Evolutionary conservation across 2,113 vertebrate genomes (phyloP), one percentile per base, ranked within the genome.

Genomic region (Spilogale gracilis): DNA sequence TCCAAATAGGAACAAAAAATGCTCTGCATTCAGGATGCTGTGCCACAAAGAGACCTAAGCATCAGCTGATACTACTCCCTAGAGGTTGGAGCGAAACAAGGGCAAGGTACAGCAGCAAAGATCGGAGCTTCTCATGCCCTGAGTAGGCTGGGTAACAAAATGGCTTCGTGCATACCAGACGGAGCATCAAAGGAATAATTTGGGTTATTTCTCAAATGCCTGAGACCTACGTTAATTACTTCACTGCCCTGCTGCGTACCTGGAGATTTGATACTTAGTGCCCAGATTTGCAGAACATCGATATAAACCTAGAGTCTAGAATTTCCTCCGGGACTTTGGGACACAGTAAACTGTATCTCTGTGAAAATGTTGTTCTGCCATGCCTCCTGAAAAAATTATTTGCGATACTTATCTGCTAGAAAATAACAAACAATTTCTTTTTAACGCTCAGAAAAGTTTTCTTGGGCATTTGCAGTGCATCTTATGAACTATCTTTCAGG

Each of bases 361-460:
- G 78, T 56, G 30, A 91, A 67, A 85, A 71, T 9, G 12, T n/a
- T 30, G 63, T 30, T 73, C 74, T 78, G 83, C 52, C 48, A 43
- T 4, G 50, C 73, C n/a, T 80, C 83, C 45, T 69, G 61, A 63
- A 71, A 84, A 61, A 87, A 94, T 58, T 43, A 61, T 52, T 93
- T 94, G 73, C 23, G 54, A 87, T 74, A 71, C 8, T 11, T 21
- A 63, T 6, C 60, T 45, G 16, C 88, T 45, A 43, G 4, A 63
- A 89, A 91, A 95, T 48, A 97, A 92, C 30, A 5, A 73, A 89
- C 48, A 52, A 52, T 78, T 81, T 88, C 32, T 54, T 97, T 93
- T 86, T 78, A 91, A 89, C 11, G 79, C 71, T 96, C 79, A 67
- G 78, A 86, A 85, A 91, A 93, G 9, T 82, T 81, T 94, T 71